phyloP scores from a whole-genome alignment of 1,140 invertebrate species.

The Neuroterus valhalla region DNA sequence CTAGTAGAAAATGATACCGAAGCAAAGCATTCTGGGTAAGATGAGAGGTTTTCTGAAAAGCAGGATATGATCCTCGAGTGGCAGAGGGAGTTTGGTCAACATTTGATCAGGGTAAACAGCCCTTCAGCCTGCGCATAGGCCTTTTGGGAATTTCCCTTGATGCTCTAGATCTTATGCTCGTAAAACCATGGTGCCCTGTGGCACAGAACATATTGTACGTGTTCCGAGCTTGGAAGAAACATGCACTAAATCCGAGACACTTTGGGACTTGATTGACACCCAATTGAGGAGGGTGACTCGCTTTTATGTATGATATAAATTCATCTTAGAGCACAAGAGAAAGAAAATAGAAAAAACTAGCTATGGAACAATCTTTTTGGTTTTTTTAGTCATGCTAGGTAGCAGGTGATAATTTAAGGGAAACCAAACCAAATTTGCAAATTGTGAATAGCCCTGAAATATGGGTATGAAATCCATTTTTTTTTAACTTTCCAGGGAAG shows the following conservation, averaged over 20 bases:
- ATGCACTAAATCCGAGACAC: neutral
- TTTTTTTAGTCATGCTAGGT: too few relatives aligned
- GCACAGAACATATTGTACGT: constrained; percentile 62
- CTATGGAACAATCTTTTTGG: too few relatives aligned
- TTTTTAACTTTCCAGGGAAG: too few relatives aligned
- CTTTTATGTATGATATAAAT: too few relatives aligned
- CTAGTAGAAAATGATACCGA: neutral
- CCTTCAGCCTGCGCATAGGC: constrained; percentile 51
- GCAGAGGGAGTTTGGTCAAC: constrained; percentile 63
- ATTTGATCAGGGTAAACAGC: constrained; percentile 66
- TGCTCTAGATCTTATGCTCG: constrained; percentile 51
- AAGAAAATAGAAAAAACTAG: too few relatives aligned
- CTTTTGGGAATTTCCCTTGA: constrained; percentile 54
- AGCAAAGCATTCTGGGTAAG: neutral
- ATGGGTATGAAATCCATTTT: too few relatives aligned
- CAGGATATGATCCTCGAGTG: constrained; percentile 57
- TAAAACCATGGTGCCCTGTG: constrained; percentile 32
- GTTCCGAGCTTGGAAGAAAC: constrained; percentile 38
- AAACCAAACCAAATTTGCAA: too few relatives aligned
- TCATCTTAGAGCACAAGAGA: too few relatives aligned
- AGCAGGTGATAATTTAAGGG: too few relatives aligned
- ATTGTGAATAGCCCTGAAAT: too few relatives aligned
- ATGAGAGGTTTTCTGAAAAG: constrained; percentile 57
- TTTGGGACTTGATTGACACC: neutral
- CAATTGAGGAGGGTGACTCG: too few relatives aligned